Percentiles rank a stretch among this genome's conserved stretches.
Conservation (phyloP, 2,113 vertebrate species). For the Axis porcinus region DNA sequence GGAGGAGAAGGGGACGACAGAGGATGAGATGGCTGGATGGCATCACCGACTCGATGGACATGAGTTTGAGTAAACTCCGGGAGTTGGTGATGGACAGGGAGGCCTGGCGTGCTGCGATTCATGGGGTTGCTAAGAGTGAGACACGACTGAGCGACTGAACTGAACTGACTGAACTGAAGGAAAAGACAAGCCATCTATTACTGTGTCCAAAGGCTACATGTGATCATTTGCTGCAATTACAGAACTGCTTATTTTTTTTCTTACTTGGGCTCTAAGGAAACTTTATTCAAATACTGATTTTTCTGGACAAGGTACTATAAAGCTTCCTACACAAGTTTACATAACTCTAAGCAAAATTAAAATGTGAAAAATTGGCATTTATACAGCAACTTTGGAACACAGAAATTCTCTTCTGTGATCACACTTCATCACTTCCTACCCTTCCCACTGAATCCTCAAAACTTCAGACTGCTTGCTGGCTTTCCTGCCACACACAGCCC, state of each 20-base stretch:
- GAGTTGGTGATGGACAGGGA: too few relatives aligned
- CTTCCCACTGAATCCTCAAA: background rate
- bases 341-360: slow-evolving; percentile 27
- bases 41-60: too few relatives aligned
- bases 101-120: too few relatives aligned
- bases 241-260: background rate
- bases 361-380: slow-evolving; percentile 37
- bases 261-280: background rate
- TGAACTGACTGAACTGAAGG: background rate
- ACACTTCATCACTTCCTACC: background rate
- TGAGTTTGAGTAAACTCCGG: too few relatives aligned
- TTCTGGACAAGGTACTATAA: background rate
- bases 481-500: background rate
- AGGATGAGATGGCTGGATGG: too few relatives aligned
- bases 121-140: too few relatives aligned
- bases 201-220: background rate
- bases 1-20: too few relatives aligned
- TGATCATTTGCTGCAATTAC: background rate
- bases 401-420: background rate
- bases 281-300: background rate
- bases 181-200: background rate
- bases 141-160: too few relatives aligned
- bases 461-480: background rate
- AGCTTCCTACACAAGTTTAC: slow-evolving; percentile 30
- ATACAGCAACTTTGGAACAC: background rate